These are phyloP conservation scores for Rhogogaster chlorosoma DNA, from an alignment of 2,888 invertebrate species.

Conservation along the genomic window DNA sequence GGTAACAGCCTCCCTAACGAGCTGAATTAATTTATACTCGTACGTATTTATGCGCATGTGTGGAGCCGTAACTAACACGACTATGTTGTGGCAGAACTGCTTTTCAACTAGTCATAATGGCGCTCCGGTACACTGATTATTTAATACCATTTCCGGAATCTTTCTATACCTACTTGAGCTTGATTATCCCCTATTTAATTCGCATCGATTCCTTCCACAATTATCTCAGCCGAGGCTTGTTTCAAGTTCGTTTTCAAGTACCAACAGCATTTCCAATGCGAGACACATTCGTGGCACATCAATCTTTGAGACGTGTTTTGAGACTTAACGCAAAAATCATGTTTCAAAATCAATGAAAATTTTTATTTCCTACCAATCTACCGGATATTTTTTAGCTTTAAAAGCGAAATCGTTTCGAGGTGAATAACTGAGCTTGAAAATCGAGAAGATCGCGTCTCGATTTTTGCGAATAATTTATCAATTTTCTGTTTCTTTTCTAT, in stretches of 20 bases:
- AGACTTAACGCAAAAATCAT: too few species aligned
- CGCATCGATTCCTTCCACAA: background rate
- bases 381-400: too few species aligned
- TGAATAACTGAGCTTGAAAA: too few species aligned
- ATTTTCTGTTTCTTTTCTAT: background rate
- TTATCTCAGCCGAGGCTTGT: background rate
- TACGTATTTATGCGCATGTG: background rate
- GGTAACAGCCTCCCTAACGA: conserved; percentile 63
- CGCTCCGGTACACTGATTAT: conserved; percentile 63
- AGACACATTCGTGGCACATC: background rate
- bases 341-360: too few species aligned
- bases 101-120: conserved; percentile 67
- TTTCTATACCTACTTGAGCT: background rate
- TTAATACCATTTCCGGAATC: conserved; percentile 57
- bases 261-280: background rate
- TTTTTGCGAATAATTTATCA: too few species aligned
- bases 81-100: conserved; percentile 62
- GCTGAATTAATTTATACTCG: conserved; percentile 71
- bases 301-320: background rate
- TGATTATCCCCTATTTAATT: conserved; percentile 20
- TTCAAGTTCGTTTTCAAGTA: background rate
- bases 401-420: too few species aligned
- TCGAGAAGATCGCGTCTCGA: too few species aligned
- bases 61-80: background rate
- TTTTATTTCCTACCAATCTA: too few species aligned